Evolutionary conservation across 2,113 vertebrate genomes (phyloP).

Genomic region (Equus quagga): DNA sequence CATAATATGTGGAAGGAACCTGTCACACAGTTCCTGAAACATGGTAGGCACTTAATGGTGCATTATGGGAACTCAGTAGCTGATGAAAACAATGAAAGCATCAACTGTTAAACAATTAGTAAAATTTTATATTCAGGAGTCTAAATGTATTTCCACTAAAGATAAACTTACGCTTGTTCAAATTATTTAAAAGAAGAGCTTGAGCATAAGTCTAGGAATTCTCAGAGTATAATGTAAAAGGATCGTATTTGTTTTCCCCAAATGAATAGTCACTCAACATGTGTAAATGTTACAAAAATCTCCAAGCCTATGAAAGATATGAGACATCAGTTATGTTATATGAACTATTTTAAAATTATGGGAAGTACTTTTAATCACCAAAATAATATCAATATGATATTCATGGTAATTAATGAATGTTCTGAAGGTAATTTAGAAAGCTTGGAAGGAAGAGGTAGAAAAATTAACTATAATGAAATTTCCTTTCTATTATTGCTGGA

Average conservation of each 20-base stretch:
- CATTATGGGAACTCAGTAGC: neutral
- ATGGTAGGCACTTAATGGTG: neutral
- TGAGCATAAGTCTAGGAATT: neutral
- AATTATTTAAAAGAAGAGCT: neutral
- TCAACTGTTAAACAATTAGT: neutral
- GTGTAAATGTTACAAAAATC: neutral
- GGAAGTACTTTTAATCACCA: neutral
- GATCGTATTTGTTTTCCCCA: neutral
- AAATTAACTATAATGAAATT: conserved; percentile 36
- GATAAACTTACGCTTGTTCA: neutral
- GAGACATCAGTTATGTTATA: neutral
- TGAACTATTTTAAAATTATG: neutral
- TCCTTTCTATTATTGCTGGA: neutral
- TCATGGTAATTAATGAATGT: neutral
- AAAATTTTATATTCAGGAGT: neutral
- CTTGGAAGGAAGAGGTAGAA: neutral
- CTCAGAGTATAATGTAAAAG: neutral
- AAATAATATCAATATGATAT: neutral
- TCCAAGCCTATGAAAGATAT: neutral
- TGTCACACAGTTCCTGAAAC: neutral
- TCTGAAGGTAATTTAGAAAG: neutral
- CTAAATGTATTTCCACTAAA: neutral
- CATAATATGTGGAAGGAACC: neutral
- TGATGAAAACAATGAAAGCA: neutral
- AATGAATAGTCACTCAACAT: neutral